Evolutionary conservation across 2,113 vertebrate genomes (phyloP).

Genomic region (Lepus europaeus): DNA sequence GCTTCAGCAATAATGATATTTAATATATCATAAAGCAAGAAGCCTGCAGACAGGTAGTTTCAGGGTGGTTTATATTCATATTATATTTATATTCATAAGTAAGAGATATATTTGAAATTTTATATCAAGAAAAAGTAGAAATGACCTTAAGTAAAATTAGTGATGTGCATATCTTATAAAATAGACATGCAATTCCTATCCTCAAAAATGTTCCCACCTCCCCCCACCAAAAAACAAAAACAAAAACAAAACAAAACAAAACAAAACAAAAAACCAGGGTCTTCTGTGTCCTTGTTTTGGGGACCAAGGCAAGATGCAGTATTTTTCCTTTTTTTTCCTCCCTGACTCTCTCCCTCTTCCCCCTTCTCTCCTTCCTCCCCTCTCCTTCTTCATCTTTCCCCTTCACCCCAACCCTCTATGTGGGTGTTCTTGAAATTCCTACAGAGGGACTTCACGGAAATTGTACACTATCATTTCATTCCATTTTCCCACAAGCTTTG

Average conservation of each 20-base stretch:
- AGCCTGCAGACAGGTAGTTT: not conserved
- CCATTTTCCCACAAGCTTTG: too few relatives aligned
- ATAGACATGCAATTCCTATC: not conserved
- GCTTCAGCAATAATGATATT: constrained; percentile 46
- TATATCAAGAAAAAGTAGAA: not conserved
- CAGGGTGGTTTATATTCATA: not conserved
- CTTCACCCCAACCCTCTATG: not conserved
- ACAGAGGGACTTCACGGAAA: too few relatives aligned
- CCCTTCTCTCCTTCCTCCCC: not conserved
- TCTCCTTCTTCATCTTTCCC: not conserved
- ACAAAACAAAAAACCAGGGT: not conserved
- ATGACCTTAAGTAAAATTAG: constrained; percentile 5
- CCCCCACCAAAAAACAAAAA: too few relatives aligned
- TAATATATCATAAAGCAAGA: not conserved
- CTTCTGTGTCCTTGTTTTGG: not conserved
- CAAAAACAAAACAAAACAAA: too few relatives aligned
- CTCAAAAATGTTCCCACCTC: not conserved
- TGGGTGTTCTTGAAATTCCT: constrained; percentile 23
- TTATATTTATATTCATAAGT: not conserved
- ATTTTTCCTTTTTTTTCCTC: constrained; percentile 6
- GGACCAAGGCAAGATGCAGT: not conserved
- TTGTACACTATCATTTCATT: too few relatives aligned
- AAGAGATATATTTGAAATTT: constrained; percentile 7
- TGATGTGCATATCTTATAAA: not conserved
- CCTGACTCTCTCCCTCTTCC: not conserved